These are phyloP conservation scores for Drosophila kokeensis DNA, from an alignment of 2,888 invertebrate species.

Conservation along the genomic window DNA sequence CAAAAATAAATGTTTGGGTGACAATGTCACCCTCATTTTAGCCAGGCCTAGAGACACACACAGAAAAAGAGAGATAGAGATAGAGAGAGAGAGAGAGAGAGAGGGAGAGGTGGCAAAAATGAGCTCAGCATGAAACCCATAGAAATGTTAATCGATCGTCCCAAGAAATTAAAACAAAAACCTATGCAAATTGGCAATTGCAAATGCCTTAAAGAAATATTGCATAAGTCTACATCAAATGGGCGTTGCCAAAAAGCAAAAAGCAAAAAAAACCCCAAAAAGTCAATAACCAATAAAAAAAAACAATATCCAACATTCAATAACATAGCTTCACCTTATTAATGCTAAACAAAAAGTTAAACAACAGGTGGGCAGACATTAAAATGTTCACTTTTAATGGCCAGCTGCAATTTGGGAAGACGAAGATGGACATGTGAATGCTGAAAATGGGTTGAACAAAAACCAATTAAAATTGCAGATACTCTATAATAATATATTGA, in stretches of 20 bases:
- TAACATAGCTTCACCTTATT: slow-evolving; percentile 12
- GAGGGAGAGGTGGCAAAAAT: neutral
- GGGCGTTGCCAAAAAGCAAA: slow-evolving; percentile 45
- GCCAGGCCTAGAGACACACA: neutral
- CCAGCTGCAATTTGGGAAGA: slow-evolving; percentile 15
- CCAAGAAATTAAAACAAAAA: slow-evolving; percentile 70
- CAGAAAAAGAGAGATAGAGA: neutral
- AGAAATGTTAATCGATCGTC: slow-evolving; percentile 72
- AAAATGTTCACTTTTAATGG: slow-evolving; percentile 7
- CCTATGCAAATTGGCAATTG: slow-evolving; percentile 64
- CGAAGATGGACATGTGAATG: neutral
- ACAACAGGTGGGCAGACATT: slow-evolving; percentile 16
- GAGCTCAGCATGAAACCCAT: slow-evolving; percentile 40
- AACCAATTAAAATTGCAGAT: neutral
- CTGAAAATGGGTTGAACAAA: neutral
- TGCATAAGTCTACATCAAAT: slow-evolving; percentile 49
- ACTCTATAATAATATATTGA: neutral
- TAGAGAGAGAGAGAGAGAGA: neutral
- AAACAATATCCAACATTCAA: slow-evolving; percentile 7
- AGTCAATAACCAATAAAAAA: slow-evolving; percentile 23
- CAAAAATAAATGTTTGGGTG: neutral
- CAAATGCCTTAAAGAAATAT: slow-evolving; percentile 41
- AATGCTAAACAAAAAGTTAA: slow-evolving; percentile 41
- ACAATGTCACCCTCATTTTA: slow-evolving; percentile 20
- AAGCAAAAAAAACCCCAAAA: slow-evolving; percentile 24